Base-by-base conservation (phyloP, 2,797 vertebrate species). In the Dendrocincla fuliginosa region DNA sequence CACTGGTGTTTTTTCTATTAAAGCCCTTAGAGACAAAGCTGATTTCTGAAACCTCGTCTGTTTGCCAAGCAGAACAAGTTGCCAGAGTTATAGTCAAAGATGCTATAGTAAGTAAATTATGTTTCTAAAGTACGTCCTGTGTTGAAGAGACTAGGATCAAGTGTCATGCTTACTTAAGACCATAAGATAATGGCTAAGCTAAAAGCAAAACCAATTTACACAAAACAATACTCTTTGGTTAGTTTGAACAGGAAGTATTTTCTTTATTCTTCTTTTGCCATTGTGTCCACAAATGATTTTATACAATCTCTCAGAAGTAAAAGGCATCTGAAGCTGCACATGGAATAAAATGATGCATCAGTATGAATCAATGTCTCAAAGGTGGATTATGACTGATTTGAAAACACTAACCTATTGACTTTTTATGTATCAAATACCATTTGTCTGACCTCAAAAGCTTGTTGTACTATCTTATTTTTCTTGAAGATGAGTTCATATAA, bases 31-130 rank as follows among this genome's bases (percentile, higher is more conserved):
- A 99, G 97, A 99, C 99, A 18, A 99, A 98, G 93, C 96, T 99
- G 70, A 99, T 99, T 97, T 99, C 99, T 33, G 99, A 99, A 98
- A 98, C 99, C 7, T 98, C 99, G 63, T 99, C 98, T 63, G 95
- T 99, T 94, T 99, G 98, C 97, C 99, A 99, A 96, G 99, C 99
- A 47, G 99, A 99, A 28, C 98, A 99, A 97, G 99, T 99, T 30
- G 99, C 99, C 95, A 99, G 98, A 98, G 97, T 99, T 77, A 97
- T 99, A 42, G 99, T 99, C 76, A 99, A 98, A 95, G 99, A 99
- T 84, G 98, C 99, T 55, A 98, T 99, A 97, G 99, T 99, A 98
- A 99, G 98, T 98, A 91, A 81, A 80, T 70, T n/a, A 17, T 20
- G 50, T 13, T 13, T 69, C 91, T 76, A 9, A 61, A 63, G 9